Evolutionary conservation across 2,888 invertebrate species (phyloP).

Genomic region (Tachystola acroxantha): DNA sequence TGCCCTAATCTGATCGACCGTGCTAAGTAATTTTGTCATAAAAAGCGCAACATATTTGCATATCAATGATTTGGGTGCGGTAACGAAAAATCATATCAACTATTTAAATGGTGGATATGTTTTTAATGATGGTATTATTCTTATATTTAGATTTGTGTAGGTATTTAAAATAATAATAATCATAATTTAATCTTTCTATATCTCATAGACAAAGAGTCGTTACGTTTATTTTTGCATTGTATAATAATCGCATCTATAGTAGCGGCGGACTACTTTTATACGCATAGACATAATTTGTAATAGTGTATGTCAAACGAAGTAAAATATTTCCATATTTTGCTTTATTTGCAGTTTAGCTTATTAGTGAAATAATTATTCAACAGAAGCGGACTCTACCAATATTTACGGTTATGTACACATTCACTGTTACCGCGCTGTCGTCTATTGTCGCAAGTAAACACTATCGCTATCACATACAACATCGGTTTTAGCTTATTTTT

Average conservation of each 20-base stretch:
- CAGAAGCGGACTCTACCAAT: conserved; percentile 2
- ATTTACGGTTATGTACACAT: conserved; percentile 6
- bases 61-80: neutral
- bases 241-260: too few relatives aligned
- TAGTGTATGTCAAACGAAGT: too few relatives aligned
- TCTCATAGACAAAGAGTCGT: too few relatives aligned
- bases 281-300: too few relatives aligned
- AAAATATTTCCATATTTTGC: too few relatives aligned
- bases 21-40: conserved; percentile 20
- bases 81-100: neutral
- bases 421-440: conserved; percentile 9
- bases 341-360: conserved; percentile 2
- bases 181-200: too few relatives aligned
- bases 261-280: too few relatives aligned
- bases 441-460: conserved; percentile 6
- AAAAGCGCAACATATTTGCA: conserved; percentile 5
- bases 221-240: too few relatives aligned
- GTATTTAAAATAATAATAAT: too few relatives aligned
- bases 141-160: too few relatives aligned
- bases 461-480: neutral
- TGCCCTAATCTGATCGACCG: conserved; percentile 19
- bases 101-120: too few relatives aligned
- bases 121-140: too few relatives aligned
- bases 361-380: conserved; percentile 6
- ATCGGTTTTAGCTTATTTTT: neutral